A percentile compares a stretch with the other conserved stretches of the same genome.
These are phyloP conservation scores for Anodontia alba DNA, from an alignment of 2,888 invertebrate species.

Conservation along the genomic window DNA sequence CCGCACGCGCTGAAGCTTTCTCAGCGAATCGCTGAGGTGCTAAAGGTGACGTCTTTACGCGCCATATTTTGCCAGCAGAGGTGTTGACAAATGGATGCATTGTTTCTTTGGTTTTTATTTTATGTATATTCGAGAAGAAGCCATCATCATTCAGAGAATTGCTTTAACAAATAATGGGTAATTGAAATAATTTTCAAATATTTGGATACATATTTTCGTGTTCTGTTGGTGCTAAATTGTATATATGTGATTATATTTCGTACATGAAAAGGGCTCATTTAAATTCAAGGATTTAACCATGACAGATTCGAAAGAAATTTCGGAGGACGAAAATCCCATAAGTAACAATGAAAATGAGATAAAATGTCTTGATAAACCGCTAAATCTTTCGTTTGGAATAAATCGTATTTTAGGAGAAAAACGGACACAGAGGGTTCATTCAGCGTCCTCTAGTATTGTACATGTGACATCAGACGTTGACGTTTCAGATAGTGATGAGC, in stretches of 20 bases:
- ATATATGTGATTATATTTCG: no score
- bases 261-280: no score
- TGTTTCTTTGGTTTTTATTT: not conserved
- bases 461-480: constrained; percentile 9
- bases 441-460: not conserved
- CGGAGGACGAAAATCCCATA: not conserved
- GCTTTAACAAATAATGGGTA: no score
- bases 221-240: no score
- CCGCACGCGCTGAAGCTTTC: constrained; percentile 36
- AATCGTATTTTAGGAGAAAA: constrained; percentile 72
- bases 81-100: constrained; percentile 32
- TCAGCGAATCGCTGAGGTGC: constrained; percentile 33
- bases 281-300: not conserved
- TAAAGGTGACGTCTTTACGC: constrained; percentile 54
- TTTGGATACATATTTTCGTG: no score
- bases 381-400: constrained; percentile 75
- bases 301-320: constrained; percentile 29
- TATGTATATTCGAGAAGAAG: not conserved
- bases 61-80: constrained; percentile 49
- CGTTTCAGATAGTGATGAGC: not conserved
- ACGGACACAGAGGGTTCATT: not conserved
- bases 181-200: no score
- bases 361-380: not conserved
- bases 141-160: no score
- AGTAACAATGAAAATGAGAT: not conserved